Conservation (phyloP, 2,797 vertebrate species). For the Pseudochromis fuscus region DNA sequence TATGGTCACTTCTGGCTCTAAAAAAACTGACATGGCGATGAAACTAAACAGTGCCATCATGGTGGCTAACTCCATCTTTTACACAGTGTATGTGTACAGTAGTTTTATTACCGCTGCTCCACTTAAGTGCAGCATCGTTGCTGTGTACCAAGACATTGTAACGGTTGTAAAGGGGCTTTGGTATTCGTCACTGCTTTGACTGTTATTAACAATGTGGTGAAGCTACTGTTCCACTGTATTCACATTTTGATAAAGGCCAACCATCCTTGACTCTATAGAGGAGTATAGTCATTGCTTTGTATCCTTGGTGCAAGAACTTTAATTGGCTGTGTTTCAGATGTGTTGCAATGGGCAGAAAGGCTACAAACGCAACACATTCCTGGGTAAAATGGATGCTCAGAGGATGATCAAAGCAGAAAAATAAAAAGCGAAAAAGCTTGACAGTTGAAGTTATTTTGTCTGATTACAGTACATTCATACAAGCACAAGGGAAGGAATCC, state of each 20-base stretch:
- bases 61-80: no score
- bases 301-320: neutral
- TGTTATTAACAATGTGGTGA: neutral
- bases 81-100: no score
- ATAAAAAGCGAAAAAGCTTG: constrained; percentile 7
- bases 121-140: no score
- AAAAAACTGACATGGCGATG: no score
- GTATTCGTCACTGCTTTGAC: no score
- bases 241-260: neutral
- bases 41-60: no score
- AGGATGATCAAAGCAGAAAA: constrained; percentile 7
- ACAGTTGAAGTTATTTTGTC: constrained; percentile 9
- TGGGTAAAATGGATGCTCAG: neutral
- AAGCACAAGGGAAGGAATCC: neutral
- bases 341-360: neutral
- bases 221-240: neutral
- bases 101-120: no score
- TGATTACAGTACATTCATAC: constrained; percentile 5
- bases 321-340: constrained; percentile 3
- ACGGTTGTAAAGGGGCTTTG: no score
- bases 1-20: no score
- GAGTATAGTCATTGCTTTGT: neutral
- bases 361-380: constrained; percentile 5
- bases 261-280: neutral
- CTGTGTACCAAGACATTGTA: no score